Evolutionary conservation across 2,113 vertebrate species (phyloP).

Genomic region (Silurus meridionalis): DNA sequence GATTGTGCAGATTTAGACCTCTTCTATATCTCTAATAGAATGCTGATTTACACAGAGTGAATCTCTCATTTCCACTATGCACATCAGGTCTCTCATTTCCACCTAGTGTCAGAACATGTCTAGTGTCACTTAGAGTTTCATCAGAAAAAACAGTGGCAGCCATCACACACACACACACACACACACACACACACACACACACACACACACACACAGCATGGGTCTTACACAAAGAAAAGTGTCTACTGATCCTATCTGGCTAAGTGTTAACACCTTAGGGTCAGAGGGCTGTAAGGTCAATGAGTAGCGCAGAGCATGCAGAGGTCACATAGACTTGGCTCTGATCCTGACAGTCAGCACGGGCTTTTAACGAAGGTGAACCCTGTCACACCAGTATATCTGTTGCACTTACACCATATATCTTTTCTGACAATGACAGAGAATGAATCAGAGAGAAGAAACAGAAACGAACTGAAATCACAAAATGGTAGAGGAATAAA

Average conservation of each 20-base stretch:
- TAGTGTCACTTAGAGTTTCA: background rate
- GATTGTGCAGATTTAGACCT: too few species aligned
- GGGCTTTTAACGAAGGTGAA: background rate
- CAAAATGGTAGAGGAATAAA: background rate
- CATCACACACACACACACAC: background rate
- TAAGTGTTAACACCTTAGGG: conserved; percentile 40
- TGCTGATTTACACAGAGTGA: too few species aligned
- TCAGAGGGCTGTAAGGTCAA: conserved; percentile 28
- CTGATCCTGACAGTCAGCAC: conserved; percentile 31
- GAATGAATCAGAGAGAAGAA: background rate
- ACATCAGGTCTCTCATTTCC: background rate
- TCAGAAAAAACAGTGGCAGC: background rate
- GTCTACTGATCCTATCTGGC: conserved; percentile 16
- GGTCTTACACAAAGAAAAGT: background rate
- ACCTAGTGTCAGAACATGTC: background rate
- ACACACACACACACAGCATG: background rate
- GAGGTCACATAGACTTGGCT: conserved; percentile 34
- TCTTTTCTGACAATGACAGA: background rate
- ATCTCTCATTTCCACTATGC: background rate
- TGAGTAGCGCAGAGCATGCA: conserved; percentile 24
- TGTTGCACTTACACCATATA: background rate
- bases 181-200: background rate
- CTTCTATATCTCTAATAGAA: too few species aligned
- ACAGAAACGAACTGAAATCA: background rate
- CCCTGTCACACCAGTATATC: conserved; percentile 17